Evolutionary conservation across 30 jellyfish, hydroid and myxozoan genomes (phyloP).

Genomic region (Sanderia malayensis): DNA sequence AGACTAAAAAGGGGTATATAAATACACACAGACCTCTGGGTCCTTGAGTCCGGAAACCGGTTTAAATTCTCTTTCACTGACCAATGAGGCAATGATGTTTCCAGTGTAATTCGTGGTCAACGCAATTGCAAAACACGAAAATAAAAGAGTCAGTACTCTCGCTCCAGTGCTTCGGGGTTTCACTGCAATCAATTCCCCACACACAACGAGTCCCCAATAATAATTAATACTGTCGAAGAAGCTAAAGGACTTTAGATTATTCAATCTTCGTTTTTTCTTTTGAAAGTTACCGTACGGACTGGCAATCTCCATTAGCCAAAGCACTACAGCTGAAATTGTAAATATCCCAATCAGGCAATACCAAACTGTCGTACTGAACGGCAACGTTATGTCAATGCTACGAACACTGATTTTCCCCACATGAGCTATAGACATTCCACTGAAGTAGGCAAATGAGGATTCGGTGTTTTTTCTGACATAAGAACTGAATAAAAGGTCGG

Average conservation of each 20-base stretch:
- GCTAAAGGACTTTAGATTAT: conserved; percentile 6
- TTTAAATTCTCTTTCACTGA: conserved; percentile 12
- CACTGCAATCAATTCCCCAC: conserved; percentile 30
- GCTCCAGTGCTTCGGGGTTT: conserved; percentile 16
- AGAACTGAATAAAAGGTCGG: not conserved
- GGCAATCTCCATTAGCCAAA: conserved; percentile 21
- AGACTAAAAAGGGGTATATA: too few relatives aligned
- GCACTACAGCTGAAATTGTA: not conserved
- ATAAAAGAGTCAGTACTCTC: not conserved
- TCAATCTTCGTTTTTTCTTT: not conserved
- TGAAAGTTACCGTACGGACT: conserved; percentile 23
- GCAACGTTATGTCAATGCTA: not conserved
- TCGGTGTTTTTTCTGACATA: not conserved
- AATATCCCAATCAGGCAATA: not conserved
- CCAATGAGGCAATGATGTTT: conserved; percentile 17
- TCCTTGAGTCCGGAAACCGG: conserved; percentile 16
- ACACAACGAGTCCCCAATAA: conserved; percentile 27
- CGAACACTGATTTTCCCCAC: not conserved
- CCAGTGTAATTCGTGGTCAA: conserved; percentile 15
- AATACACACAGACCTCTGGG: conserved; percentile 19
- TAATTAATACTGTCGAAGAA: conserved; percentile 25
- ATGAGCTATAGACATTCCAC: not conserved
- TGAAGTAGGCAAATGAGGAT: not conserved
- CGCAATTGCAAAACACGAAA: not conserved
- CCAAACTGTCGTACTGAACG: not conserved